A percentile compares a stretch with the other conserved stretches of the same genome.
Evolutionary conservation across 2,113 vertebrate species (phyloP).

Genomic region (Siniperca knerii): DNA sequence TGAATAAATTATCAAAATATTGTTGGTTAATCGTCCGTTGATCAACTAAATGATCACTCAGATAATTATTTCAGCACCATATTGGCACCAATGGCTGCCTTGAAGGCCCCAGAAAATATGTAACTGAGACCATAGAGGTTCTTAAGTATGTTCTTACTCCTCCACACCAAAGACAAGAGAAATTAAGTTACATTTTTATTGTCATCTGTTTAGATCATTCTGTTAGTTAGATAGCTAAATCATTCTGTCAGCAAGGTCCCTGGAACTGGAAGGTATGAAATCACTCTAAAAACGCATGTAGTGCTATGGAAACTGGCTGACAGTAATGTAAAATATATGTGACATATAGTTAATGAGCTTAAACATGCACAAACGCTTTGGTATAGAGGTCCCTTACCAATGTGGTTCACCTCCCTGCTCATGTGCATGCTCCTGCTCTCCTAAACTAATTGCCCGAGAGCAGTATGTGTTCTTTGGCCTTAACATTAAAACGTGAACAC

Average conservation of each 20-base stretch:
- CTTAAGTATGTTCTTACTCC: neutral
- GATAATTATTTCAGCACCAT: neutral
- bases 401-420: constrained; percentile 5
- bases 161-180: neutral
- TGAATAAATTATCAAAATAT: neutral
- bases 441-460: constrained; percentile 7
- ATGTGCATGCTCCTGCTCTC: neutral
- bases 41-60: neutral
- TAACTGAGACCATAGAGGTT: neutral
- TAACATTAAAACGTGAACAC: neutral
- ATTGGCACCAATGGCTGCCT: neutral
- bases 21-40: too few relatives aligned
- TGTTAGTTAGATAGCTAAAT: neutral
- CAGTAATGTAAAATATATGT: constrained; percentile 25
- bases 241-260: neutral
- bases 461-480: constrained; percentile 38
- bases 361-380: constrained; percentile 15
- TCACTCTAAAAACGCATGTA: neutral
- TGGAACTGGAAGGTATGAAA: neutral
- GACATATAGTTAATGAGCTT: constrained; percentile 17
- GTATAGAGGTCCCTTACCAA: neutral
- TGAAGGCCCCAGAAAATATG: neutral
- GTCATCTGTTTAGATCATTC: neutral
- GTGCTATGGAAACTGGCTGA: constrained; percentile 14
- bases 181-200: neutral